Percentiles rank a stretch among this genome's conserved stretches.
phyloP scores from a whole-genome alignment of 2,888 invertebrate genomes.

The Helleia helle region DNA sequence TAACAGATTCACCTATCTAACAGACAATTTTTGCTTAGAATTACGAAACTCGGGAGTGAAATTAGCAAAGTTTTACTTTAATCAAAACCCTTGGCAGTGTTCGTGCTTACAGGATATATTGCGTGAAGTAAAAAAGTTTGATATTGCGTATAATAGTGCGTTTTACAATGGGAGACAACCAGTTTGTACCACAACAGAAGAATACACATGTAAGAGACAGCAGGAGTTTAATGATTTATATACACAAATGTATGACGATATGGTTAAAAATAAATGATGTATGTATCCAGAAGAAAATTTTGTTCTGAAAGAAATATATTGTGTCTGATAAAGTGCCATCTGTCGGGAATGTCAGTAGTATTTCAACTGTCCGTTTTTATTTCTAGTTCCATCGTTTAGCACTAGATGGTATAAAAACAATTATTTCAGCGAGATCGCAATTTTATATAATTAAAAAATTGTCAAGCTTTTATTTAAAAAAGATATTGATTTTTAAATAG shows the following conservation, averaged over 20 bases:
- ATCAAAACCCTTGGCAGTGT: conserved; percentile 62
- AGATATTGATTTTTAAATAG: too few relatives aligned
- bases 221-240: conserved; percentile 33
- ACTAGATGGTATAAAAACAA: too few relatives aligned
- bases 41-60: conserved; percentile 41
- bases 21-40: conserved; percentile 49
- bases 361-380: too few relatives aligned
- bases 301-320: too few relatives aligned
- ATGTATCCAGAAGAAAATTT: too few relatives aligned
- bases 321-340: too few relatives aligned
- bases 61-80: conserved; percentile 44
- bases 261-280: conserved; percentile 1
- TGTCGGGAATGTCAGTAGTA: too few relatives aligned
- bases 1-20: conserved; percentile 48
- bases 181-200: conserved; percentile 43
- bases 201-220: conserved; percentile 43
- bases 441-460: too few relatives aligned
- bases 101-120: conserved; percentile 44
- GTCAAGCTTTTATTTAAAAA: too few relatives aligned
- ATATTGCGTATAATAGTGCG: conserved; percentile 37
- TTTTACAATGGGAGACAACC: conserved; percentile 40
- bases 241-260: conserved; percentile 32
- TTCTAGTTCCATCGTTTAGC: too few relatives aligned
- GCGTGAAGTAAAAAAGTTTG: conserved; percentile 39
- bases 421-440: too few relatives aligned